Evolutionary conservation across 2,113 vertebrate genomes (phyloP), one percentile per base, ranked within the genome.

Genomic region (Corythoichthys intestinalis): DNA sequence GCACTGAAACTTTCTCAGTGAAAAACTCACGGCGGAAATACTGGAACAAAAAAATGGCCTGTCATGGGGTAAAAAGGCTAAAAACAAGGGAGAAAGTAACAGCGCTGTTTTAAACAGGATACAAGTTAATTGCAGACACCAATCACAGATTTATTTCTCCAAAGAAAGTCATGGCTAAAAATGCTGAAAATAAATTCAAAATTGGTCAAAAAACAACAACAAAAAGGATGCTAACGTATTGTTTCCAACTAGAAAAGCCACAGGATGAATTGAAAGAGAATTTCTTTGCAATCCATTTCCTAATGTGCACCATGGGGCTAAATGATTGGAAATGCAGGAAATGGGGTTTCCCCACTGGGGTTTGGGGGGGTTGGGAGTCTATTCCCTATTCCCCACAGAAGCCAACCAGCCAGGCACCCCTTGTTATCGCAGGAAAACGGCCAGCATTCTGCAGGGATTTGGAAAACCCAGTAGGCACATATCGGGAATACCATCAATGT

Each of bases 401-500:
- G 68, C 69, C 77, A 74, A 67, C 69, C 67, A 83, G 66, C 60
- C 62, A 83, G 78, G 69, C 78, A 72, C 61, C 74, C 65, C 67
- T 70, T 66, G 72, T 83, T 80, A 89, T 81, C 83, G 75, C 48
- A 60, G 83, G 83, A 84, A 86, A 72, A 83, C 75, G 15, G 49
- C 62, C 46, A 28, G 70, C 72, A 69, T 76, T 83, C 81, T 72
- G 50, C 49, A 67, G 76, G 78, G 85, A 83, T 76, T 85, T 75
- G 48, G 71, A 82, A 85, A 85, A 79, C 83, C 78, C 83, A 81
- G 76, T 81, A 85, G 81, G 72, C 73, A 83, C 76, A 81, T 86
- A 83, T 85, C 87, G 72, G 83, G 79, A 87, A 83, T 84, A 82
- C 83, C 80, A 85, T 83, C 53, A 71, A 75, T 67, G 69, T 68